Evolutionary conservation across 2,113 vertebrate genomes (phyloP), one percentile per base, ranked within the genome.

Genomic region (Aptenodytes patagonicus): DNA sequence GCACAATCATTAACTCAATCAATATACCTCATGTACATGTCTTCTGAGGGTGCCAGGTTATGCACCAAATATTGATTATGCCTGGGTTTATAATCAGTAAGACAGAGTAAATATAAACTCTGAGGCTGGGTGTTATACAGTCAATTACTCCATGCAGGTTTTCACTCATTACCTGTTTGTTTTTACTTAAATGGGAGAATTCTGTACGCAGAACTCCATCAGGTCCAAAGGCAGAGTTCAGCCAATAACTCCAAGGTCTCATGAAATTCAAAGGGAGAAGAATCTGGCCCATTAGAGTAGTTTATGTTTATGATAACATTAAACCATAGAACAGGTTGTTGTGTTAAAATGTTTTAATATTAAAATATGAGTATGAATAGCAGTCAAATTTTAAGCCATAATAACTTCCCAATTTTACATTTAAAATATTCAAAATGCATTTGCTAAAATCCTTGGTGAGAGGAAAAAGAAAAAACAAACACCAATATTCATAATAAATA

Each of bases 341-440:
- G 60, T 66, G 89, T 71, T 86, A 94, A 89, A 90, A 95, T 75
- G 73, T 87, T 91, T 79, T 68, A 82, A 85, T 71, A 75, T 68
- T 90, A 66, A 91, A 91, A 85, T 68, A 49, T 3, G 20, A 93
- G 25, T 32, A 72, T 91, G 68, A 93, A 81, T 49, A 95, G 77
- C 78, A 91, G 77, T 25, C 58, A 83, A 87, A 82, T 92, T 92
- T 96, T 89, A 95, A 92, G 36, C 89, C 72, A 87, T 83, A 91
- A 79, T 36, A 87, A 82, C 65, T 84, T 92, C 66, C 34, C 77
- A 72, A 55, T 90, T 93, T 93, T 79, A 47, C 52, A 71, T 82
- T 78, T 94, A 87, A 95, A 89, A 89, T 87, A 78, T 90, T 95
- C 69, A 85, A 89, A 92, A 91, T 28, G 29, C 28, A 84, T 92